Percentiles rank a stretch among this genome's conserved stretches.
phyloP scores from a whole-genome alignment of 2,797 vertebrate species.

The Poecilia velifera region DNA sequence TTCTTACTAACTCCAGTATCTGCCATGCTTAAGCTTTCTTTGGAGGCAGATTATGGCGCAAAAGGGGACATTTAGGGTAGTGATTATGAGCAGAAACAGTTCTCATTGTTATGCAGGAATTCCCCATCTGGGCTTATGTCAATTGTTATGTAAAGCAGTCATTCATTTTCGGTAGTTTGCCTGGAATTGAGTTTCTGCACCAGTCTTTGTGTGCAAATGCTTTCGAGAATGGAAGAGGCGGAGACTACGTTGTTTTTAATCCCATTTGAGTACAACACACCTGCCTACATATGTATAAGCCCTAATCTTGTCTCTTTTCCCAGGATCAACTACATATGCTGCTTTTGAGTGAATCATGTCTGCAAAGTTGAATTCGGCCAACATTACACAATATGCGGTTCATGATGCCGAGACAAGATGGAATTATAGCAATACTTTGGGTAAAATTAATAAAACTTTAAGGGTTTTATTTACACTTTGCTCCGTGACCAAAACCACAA shows the following conservation, averaged over 20 bases:
- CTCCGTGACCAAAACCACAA: background rate
- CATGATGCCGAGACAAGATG: background rate
- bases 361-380: background rate
- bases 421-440: background rate
- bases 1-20: conserved; percentile 21
- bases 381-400: background rate
- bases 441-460: background rate
- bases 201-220: conserved; percentile 43
- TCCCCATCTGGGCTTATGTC: conserved; percentile 49
- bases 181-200: conserved; percentile 32
- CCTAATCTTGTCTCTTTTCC: conserved; percentile 3
- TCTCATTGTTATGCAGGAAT: conserved; percentile 78
- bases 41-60: conserved; percentile 51
- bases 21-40: conserved; percentile 36
- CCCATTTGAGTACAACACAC: conserved; percentile 12
- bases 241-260: conserved; percentile 40
- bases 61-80: conserved; percentile 52
- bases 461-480: background rate
- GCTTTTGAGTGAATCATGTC: background rate
- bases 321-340: conserved; percentile 12
- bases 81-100: conserved; percentile 53
- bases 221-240: conserved; percentile 28
- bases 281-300: conserved; percentile 13
- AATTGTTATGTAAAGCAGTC: conserved; percentile 77
- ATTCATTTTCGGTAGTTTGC: conserved; percentile 61